phyloP scores from a whole-genome alignment of 2,113 vertebrate species.

The Thunnus maccoyii region DNA sequence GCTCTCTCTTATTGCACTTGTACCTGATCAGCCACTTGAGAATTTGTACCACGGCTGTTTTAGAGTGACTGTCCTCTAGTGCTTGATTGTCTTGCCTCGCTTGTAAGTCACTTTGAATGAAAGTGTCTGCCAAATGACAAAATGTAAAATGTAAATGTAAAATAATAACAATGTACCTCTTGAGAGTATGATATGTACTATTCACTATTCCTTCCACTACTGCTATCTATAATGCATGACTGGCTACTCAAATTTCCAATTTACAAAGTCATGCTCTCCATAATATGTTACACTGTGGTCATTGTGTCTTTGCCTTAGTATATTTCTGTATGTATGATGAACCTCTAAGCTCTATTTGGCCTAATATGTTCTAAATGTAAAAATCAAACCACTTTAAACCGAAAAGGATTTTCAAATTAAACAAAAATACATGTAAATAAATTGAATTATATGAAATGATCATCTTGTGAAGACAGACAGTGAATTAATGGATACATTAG shows the following conservation, averaged over 20 bases:
- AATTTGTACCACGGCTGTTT: no score
- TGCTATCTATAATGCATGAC: constrained; percentile 30
- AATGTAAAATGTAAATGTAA: no score
- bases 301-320: background rate
- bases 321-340: background rate
- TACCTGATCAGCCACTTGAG: no score
- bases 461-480: background rate
- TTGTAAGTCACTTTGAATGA: no score
- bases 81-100: no score
- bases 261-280: background rate
- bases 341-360: background rate
- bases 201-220: background rate
- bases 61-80: no score
- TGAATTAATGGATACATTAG: background rate
- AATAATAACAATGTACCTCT: background rate
- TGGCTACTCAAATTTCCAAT: background rate
- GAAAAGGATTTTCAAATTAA: no score
- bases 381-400: no score
- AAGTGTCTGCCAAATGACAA: no score
- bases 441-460: background rate
- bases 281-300: background rate
- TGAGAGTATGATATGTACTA: background rate
- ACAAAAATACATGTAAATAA: no score
- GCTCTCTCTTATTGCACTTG: no score
- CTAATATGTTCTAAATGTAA: no score